A percentile compares a stretch with the other conserved stretches of the same genome.
phyloP scores from a whole-genome alignment of 2,888 invertebrate genomes.

The Crocallis elinguaria region DNA sequence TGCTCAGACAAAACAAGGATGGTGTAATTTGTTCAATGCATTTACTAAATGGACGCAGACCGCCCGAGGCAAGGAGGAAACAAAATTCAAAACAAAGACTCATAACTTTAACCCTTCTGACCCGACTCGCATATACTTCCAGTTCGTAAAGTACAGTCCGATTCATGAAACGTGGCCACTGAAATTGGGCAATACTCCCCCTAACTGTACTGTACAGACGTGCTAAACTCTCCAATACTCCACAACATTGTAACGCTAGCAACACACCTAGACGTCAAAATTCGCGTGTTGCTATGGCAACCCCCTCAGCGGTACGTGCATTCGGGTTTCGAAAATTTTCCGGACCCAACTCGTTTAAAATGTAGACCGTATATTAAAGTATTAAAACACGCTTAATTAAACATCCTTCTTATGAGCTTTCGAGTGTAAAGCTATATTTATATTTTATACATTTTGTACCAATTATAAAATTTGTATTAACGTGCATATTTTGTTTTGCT shows the following conservation, averaged over 20 bases:
- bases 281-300: slow-evolving; percentile 74
- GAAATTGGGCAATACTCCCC: slow-evolving; percentile 37
- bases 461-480: too few species aligned
- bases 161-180: slow-evolving; percentile 45
- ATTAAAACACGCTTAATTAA: slow-evolving; percentile 66
- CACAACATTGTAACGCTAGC: slow-evolving; percentile 45
- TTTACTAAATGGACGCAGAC: slow-evolving; percentile 58
- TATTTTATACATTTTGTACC: too few species aligned
- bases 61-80: slow-evolving; percentile 59
- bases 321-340: slow-evolving; percentile 72
- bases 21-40: slow-evolving; percentile 48
- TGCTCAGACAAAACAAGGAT: slow-evolving; percentile 58
- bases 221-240: slow-evolving; percentile 43
- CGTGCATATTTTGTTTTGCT: too few species aligned
- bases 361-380: slow-evolving; percentile 63
- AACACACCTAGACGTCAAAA: slow-evolving; percentile 71
- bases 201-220: slow-evolving; percentile 29
- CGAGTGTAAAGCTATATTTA: too few species aligned
- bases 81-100: slow-evolving; percentile 73
- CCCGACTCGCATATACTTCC: slow-evolving; percentile 58
- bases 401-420: slow-evolving; percentile 5
- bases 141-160: slow-evolving; percentile 53
- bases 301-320: slow-evolving; percentile 70
- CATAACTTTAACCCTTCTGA: slow-evolving; percentile 70
- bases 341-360: slow-evolving; percentile 49